Evolutionary conservation across 2,888 invertebrate species (phyloP), one percentile per base, ranked within the genome.

Genomic region (Pterostichus niger): DNA sequence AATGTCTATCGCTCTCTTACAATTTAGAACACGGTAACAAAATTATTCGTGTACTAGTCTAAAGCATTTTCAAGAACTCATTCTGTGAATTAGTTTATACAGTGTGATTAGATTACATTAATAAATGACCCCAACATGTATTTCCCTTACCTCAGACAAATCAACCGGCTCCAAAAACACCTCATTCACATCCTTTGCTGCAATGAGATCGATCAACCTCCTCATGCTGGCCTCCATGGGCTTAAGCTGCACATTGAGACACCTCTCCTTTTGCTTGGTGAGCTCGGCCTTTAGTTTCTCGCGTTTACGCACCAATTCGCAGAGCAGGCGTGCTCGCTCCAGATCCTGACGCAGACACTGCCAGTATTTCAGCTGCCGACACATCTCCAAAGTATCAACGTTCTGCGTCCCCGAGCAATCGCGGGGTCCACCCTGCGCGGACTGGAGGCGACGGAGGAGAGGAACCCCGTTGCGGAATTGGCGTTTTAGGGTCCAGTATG

Each of bases 401-500:
- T 82, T 82, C 11, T 75, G 76, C 2, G 82, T 82, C 31, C 56
- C 33, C 6, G 15, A 33, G 10, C 40, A 44, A n/a, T 82, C 82
- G 5, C 82, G 52, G 46, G 75, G 82, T 46, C 87, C 87, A 54
- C 89, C 89, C 85, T 90, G 89, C 9, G 89, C 88, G 85, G 94
- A 94, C 87, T 97, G 97, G 35, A 98, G 90, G 6, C 99, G 91
- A 59, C 99, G 90, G 84, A 99, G 90, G 84, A 99, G 91, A 0
- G 99, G 99, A 7, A 99, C 99, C 0, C 99, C 99, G 88, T 99
- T 98, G 75, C 99, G 91, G 84, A 96, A 96, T 88, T 98, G 97
- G 0, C 99, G 91, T 89, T 99, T 99, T 59, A 99, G 91, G 3
- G 98, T 99, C 99, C 99, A 99, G 88, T 99, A 99, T 0, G 98